Evolutionary conservation across 2,797 vertebrate species (phyloP).

Genomic region (Cyprinodon diabolis): DNA sequence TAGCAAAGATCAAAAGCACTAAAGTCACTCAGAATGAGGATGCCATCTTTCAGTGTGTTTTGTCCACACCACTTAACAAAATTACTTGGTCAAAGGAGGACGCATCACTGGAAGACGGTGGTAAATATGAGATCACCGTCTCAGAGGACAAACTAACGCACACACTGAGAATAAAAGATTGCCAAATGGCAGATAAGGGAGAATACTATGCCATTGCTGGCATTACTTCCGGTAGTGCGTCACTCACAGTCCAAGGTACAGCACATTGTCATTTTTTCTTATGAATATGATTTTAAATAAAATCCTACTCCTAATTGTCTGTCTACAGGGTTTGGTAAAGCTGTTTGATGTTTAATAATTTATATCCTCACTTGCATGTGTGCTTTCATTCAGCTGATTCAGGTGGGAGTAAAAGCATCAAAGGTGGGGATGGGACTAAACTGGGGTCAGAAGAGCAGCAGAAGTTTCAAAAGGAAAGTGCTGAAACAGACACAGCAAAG

Average conservation of each 20-base stretch:
- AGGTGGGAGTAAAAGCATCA: slow-evolving; percentile 24
- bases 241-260: slow-evolving; percentile 84
- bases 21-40: slow-evolving; percentile 76
- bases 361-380: not conserved
- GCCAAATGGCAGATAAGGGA: slow-evolving; percentile 79
- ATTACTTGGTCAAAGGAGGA: slow-evolving; percentile 84
- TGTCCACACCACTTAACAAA: slow-evolving; percentile 79
- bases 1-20: slow-evolving; percentile 67
- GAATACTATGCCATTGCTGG: slow-evolving; percentile 82
- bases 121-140: slow-evolving; percentile 81
- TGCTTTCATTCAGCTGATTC: slow-evolving; percentile 57
- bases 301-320: not conserved
- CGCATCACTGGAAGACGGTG: slow-evolving; percentile 66
- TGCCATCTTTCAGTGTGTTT: slow-evolving; percentile 80
- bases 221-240: slow-evolving; percentile 80
- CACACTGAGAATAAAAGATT: slow-evolving; percentile 79
- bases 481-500: slow-evolving; percentile 40
- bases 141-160: slow-evolving; percentile 86
- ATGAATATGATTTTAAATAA: not conserved
- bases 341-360: not conserved
- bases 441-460: slow-evolving; percentile 45
- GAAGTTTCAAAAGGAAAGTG: slow-evolving; percentile 51
- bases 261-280: not conserved
- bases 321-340: not conserved
- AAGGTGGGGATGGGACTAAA: slow-evolving; percentile 32